Base-by-base conservation (phyloP, 1,140 invertebrate genomes). In the Brachionus manjavacas region DNA sequence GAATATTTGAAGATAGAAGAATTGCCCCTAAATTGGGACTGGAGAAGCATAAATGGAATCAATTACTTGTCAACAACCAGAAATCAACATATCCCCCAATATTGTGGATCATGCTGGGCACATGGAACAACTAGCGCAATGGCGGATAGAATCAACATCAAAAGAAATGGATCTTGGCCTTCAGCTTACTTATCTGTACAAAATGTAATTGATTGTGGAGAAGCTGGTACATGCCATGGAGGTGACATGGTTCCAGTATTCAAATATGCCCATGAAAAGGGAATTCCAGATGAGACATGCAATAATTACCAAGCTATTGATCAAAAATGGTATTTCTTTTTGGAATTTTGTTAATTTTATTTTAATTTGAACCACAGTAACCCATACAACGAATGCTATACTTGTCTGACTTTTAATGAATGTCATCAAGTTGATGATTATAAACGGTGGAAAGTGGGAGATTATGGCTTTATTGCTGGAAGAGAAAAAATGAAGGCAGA, bases 41-140 rank as follows among this genome's bases (percentile, higher is more conserved):
- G 91, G 91, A 86, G 91, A 80, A 91, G 91, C 85, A 85, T 91
- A 7, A 88, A 86, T 84, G 90, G 90, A 4, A 86, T 86, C 11
- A 91, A 91, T 85, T 91, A 88, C 85, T 88, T 86, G 76, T 89
- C 88, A 60, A 88, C 90, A 20, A 91, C 88, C 12, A 85, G 91
- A 35, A 91, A 91, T 79, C 89, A 90, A 78, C 89, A 90, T 68
- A 90, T 90, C 70, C 89, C 89, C n/a, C 89, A 90, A 81, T 90
- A 88, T 84, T 91, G 91, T 87, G 91, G 91, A 16, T 91, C 91
- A 2, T 91, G 91, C 84, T 91, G 91, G 91, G 91, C 89, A 4
- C 89, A 90, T 87, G 90, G 90, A 35, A 87, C 88, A 11, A 90
- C 89, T 16, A 90, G 89, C 87, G 88, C 91, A 0, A 31, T 91